phyloP scores from a whole-genome alignment of 2,113 vertebrate species.

The Tenrec ecaudatus region DNA sequence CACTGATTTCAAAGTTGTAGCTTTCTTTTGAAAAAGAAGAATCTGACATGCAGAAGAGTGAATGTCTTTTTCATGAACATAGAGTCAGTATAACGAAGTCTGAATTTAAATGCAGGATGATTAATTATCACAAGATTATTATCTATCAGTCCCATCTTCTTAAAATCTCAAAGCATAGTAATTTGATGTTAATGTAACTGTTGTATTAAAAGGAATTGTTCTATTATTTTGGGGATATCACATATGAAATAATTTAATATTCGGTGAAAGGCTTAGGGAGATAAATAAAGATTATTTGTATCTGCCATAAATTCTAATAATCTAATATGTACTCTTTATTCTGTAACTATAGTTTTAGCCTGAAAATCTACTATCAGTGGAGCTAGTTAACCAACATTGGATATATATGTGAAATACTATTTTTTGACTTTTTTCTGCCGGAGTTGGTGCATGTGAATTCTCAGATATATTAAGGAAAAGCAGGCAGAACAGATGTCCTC shows the following conservation, averaged over 20 bases:
- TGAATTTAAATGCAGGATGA: neutral
- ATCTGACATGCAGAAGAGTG: neutral
- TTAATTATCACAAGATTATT: neutral
- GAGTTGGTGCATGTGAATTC: neutral
- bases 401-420: neutral
- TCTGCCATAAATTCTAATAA: neutral
- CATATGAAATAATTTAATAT: conserved; percentile 11
- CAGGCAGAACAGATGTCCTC: neutral
- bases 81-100: neutral
- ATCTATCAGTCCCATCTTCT: neutral
- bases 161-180: neutral
- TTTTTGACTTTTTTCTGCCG: neutral
- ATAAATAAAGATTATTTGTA: neutral
- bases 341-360: neutral
- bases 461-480: conserved; percentile 26
- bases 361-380: neutral
- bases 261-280: neutral
- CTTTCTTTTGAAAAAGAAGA: neutral
- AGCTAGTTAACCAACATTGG: no score
- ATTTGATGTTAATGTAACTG: neutral
- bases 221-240: neutral
- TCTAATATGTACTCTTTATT: neutral
- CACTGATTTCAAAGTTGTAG: neutral
- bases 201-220: neutral
- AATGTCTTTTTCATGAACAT: neutral